A percentile compares a stretch with the other conserved stretches of the same genome.
phyloP scores from a whole-genome alignment of 2,113 vertebrate species.

The Theristicus caerulescens region DNA sequence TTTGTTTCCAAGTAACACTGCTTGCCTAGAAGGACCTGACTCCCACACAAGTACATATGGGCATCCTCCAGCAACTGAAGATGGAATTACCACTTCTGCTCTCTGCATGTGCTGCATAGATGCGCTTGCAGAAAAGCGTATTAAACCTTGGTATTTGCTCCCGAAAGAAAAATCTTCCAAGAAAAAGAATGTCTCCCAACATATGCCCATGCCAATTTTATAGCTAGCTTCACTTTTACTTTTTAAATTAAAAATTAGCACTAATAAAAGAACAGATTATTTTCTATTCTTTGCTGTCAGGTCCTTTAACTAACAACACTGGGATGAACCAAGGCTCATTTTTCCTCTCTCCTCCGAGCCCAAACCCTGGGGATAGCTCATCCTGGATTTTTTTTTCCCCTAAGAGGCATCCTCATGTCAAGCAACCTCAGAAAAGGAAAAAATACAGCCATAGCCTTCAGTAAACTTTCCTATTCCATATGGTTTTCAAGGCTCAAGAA shows the following conservation, averaged over 20 bases:
- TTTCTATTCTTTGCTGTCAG: background rate
- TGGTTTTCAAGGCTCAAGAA: background rate
- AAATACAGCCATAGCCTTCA: background rate
- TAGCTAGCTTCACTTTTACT: background rate
- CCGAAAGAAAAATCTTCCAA: background rate
- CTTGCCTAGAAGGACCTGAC: background rate
- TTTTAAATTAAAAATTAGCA: background rate
- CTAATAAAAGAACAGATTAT: background rate
- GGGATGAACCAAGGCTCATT: background rate
- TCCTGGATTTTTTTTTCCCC: background rate
- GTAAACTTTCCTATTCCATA: background rate
- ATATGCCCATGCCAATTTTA: background rate
- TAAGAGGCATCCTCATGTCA: background rate
- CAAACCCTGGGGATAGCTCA: background rate
- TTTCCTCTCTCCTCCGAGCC: background rate
- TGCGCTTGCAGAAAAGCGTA: background rate
- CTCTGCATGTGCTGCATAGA: background rate
- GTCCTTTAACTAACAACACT: background rate
- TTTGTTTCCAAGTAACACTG: background rate
- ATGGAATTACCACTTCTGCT: background rate
- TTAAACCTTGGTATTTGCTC: background rate
- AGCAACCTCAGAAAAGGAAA: background rate
- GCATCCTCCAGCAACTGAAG: background rate
- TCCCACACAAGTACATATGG: fast-evolving
- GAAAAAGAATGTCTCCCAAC: background rate